Conservation (phyloP, 2,888 invertebrate species). For the Plagodis pulveraria region DNA sequence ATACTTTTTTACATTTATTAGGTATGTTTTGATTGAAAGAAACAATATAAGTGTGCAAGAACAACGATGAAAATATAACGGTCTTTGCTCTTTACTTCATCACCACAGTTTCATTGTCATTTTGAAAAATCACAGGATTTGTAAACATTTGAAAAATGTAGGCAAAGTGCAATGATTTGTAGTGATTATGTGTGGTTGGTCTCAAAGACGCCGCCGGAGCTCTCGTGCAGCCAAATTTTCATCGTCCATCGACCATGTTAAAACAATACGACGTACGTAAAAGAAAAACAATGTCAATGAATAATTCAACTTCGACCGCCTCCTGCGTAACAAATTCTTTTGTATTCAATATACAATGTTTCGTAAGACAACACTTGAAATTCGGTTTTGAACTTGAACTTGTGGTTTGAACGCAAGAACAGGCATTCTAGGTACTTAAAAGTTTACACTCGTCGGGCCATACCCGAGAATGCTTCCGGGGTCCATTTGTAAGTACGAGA, state of each 20-base stretch:
- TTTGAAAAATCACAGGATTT: no score
- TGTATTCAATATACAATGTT: conserved; percentile 10
- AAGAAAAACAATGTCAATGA: conserved; percentile 24
- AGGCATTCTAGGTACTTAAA: neutral
- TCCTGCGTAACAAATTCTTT: conserved; percentile 1
- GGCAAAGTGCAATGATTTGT: no score
- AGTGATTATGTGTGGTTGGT: neutral
- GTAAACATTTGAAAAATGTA: no score
- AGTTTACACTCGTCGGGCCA: no score
- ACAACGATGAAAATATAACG: no score
- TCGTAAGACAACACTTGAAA: conserved; percentile 21
- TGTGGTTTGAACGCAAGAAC: neutral
- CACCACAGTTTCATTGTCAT: no score
- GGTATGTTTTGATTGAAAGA: no score
- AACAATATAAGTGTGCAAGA: no score
- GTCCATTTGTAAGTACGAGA: neutral
- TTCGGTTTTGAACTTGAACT: conserved; percentile 28
- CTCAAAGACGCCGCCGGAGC: neutral
- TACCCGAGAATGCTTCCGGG: no score
- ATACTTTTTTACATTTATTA: no score
- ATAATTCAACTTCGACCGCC: conserved; percentile 21
- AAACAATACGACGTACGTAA: conserved; percentile 4
- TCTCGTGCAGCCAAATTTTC: neutral
- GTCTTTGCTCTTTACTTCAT: no score
- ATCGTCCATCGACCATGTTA: conserved; percentile 7